phyloP scores from a whole-genome alignment of 35 echinoderm and acorn worm species.

The Strongylocentrotus purpuratus region DNA sequence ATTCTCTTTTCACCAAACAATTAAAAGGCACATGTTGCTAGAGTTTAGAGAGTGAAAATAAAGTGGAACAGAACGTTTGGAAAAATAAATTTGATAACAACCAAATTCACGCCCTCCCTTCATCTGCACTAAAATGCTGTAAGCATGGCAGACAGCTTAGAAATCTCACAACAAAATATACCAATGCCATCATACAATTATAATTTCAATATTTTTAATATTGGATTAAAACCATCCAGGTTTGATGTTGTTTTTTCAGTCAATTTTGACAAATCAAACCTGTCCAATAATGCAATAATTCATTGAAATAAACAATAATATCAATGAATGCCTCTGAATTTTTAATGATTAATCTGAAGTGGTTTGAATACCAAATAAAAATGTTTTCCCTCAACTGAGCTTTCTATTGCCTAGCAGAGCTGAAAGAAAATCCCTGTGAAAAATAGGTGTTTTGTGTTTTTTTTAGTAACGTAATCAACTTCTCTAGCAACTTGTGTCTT shows the following conservation, averaged over 20 bases:
- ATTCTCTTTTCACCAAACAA: neutral
- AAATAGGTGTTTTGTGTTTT: neutral
- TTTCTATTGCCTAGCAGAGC: neutral
- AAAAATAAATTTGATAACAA: no score
- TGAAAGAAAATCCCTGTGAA: neutral
- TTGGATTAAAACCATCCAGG: neutral
- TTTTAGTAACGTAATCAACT: neutral
- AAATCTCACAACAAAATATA: neutral
- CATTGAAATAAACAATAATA: neutral
- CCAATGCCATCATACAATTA: neutral
- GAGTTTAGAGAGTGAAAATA: neutral
- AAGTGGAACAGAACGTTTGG: neutral
- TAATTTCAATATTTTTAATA: neutral
- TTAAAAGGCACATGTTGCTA: slow-evolving; percentile 37
- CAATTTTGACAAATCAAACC: neutral
- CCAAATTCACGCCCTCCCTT: neutral
- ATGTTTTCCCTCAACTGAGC: neutral
- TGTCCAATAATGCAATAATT: neutral
- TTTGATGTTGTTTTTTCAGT: neutral
- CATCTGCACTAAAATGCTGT: neutral
- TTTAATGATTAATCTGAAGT: neutral
- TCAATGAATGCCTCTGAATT: neutral
- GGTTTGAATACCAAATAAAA: neutral
- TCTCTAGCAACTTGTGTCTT: slow-evolving; percentile 17
- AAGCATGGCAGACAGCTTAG: neutral